Conservation (phyloP, 2,888 invertebrate genomes). For the Alloplasta piceator region DNA sequence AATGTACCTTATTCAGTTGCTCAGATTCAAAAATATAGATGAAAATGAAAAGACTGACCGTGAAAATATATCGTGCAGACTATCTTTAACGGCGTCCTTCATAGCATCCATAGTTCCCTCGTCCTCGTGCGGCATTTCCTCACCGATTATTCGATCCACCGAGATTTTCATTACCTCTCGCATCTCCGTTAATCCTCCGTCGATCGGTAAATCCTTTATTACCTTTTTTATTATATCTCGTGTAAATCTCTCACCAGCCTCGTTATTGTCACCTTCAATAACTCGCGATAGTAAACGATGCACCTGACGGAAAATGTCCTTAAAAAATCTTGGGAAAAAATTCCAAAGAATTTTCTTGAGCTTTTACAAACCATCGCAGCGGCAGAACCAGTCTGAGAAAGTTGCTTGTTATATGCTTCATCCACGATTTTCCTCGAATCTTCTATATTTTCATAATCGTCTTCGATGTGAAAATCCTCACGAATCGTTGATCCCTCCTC, state of each 20-base stretch:
- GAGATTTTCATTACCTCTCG: conserved; percentile 63
- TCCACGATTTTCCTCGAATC: neutral
- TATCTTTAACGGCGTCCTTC: conserved; percentile 61
- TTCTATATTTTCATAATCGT: conserved; percentile 31
- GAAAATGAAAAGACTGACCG: conserved; percentile 38
- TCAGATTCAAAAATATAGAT: no score
- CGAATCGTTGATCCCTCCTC: conserved; percentile 26
- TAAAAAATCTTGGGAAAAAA: conserved; percentile 40
- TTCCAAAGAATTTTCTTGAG: conserved; percentile 57
- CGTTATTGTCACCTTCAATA: conserved; percentile 51
- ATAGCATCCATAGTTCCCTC: conserved; percentile 55
- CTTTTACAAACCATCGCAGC: conserved; percentile 61
- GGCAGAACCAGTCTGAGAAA: conserved; percentile 38
- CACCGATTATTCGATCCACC: conserved; percentile 62
- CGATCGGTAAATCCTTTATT: conserved; percentile 59
- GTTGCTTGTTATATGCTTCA: conserved; percentile 55
- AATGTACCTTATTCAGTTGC: no score
- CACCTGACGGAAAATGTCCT: conserved; percentile 51
- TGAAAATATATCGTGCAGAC: conserved; percentile 64
- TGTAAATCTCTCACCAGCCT: conserved; percentile 46
- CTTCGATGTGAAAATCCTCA: conserved; percentile 27
- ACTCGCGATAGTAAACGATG: conserved; percentile 62
- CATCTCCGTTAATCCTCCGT: conserved; percentile 56
- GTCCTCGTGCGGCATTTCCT: conserved; percentile 51
- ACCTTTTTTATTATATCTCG: conserved; percentile 62